Conservation (phyloP, 2,888 invertebrate species). For the Campopleginae sp. region DNA sequence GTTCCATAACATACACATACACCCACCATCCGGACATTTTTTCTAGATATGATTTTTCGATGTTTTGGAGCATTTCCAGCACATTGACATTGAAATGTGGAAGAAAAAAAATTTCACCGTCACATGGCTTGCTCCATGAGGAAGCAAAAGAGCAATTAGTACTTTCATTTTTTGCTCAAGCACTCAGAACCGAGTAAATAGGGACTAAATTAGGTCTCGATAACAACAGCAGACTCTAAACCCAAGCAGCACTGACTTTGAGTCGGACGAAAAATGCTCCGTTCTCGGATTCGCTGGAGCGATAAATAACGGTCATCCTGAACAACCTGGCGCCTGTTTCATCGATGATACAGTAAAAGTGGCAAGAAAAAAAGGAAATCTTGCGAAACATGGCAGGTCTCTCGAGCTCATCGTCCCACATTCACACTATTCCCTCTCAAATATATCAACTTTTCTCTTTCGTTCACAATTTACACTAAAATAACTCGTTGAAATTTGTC, state of each 20-base stretch:
- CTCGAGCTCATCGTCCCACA: constrained; percentile 35
- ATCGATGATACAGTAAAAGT: constrained; percentile 21
- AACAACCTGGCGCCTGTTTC: constrained; percentile 23
- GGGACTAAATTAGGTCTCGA: not conserved
- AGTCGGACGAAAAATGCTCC: constrained; percentile 33
- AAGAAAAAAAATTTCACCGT: too few relatives aligned
- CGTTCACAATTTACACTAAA: not conserved
- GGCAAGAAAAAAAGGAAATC: constrained; percentile 25
- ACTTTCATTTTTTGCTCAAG: not conserved
- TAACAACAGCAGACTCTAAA: not conserved
- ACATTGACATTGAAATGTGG: too few relatives aligned
- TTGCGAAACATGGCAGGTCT: constrained; percentile 18
- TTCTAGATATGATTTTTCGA: too few relatives aligned
- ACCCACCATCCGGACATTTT: too few relatives aligned
- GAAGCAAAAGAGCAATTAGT: not conserved
- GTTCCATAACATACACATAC: too few relatives aligned
- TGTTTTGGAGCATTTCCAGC: too few relatives aligned
- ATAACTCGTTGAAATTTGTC: not conserved
- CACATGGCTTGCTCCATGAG: too few relatives aligned
- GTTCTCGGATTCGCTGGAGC: constrained; percentile 52
- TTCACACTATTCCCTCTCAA: constrained; percentile 37
- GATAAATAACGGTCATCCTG: constrained; percentile 41
- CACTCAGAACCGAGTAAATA: not conserved
- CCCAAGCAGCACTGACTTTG: not conserved
- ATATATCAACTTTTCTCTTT: constrained; percentile 18